Percentiles rank a stretch among this genome's conserved stretches.
These are phyloP conservation scores for Typhlichthys eigenmanni DNA, from an alignment of 2,797 vertebrate genomes.

Conservation along the genomic window DNA sequence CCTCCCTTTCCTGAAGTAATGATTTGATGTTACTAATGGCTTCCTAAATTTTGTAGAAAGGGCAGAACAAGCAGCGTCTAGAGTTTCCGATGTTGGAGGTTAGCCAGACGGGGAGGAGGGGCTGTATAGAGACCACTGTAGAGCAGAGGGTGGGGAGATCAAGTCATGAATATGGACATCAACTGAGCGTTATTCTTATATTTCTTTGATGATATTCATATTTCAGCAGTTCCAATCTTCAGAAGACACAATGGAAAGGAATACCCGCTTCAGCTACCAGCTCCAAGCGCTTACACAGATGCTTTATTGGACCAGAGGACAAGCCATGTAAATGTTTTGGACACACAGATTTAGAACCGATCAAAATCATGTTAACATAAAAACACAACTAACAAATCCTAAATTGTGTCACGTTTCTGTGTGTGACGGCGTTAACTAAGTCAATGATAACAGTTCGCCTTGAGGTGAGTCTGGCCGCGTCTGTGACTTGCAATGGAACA, in stretches of 20 bases:
- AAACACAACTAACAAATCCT: slow-evolving; percentile 54
- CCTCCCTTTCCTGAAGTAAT: slow-evolving; percentile 78
- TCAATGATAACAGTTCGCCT: slow-evolving; percentile 64
- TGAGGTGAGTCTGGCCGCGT: slow-evolving; percentile 66
- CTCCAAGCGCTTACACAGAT: slow-evolving; percentile 38
- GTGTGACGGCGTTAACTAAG: slow-evolving; percentile 24
- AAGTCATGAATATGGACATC: slow-evolving; percentile 39
- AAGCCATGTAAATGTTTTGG: slow-evolving; percentile 37
- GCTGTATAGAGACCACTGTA: slow-evolving; percentile 15
- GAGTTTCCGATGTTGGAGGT: slow-evolving; percentile 86
- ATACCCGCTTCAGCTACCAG: slow-evolving; percentile 24
- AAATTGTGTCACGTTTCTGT: slow-evolving; percentile 24
- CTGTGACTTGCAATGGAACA: slow-evolving; percentile 13
- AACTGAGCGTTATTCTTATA: slow-evolving; percentile 35
- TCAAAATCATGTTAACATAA: slow-evolving; percentile 43
- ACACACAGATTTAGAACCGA: slow-evolving; percentile 35
- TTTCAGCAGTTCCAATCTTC: slow-evolving; percentile 46
- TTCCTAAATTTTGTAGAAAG: slow-evolving; percentile 92
- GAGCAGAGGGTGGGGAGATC: slow-evolving; percentile 53
- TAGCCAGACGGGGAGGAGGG: slow-evolving; percentile 50
- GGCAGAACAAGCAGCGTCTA: slow-evolving; percentile 83
- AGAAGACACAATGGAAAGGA: slow-evolving; percentile 31
- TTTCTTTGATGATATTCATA: slow-evolving; percentile 49
- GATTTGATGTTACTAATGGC: slow-evolving; percentile 97
- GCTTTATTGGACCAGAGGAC: slow-evolving; percentile 42